A percentile compares a stretch with the other conserved stretches of the same genome.
phyloP scores from a whole-genome alignment of 2,888 invertebrate species.

The Netelia melanura region DNA sequence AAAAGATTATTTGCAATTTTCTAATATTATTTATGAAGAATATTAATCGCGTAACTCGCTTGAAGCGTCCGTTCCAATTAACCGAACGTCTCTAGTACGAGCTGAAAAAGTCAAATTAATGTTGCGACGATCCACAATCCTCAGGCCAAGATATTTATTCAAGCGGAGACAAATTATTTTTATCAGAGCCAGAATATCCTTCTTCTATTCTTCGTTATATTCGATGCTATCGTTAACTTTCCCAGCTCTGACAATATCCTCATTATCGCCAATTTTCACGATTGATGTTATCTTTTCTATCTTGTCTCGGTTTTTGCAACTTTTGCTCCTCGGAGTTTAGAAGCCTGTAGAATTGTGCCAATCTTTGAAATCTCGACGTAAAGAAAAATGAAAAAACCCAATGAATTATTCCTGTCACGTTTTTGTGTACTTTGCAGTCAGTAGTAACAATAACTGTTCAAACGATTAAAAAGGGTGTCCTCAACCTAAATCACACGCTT shows the following conservation, averaged over 20 bases:
- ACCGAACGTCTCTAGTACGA: slow-evolving; percentile 70
- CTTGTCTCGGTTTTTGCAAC: slow-evolving; percentile 13
- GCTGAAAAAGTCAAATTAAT: slow-evolving; percentile 72
- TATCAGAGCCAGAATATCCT: slow-evolving; percentile 55
- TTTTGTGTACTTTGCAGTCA: slow-evolving; percentile 40
- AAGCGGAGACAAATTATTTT: slow-evolving; percentile 74
- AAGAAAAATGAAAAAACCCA: neutral
- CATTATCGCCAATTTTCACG: neutral
- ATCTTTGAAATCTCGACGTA: neutral
- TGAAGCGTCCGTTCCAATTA: neutral
- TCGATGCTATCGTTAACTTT: neutral
- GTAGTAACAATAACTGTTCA: slow-evolving; percentile 50
- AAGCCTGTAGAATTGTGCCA: slow-evolving; percentile 1
- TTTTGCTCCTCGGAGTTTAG: slow-evolving; percentile 29
- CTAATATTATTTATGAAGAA: neutral
- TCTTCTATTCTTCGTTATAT: slow-evolving; percentile 10
- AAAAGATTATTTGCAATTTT: neutral
- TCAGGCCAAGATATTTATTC: slow-evolving; percentile 72
- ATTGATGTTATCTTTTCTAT: neutral
- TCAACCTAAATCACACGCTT: neutral
- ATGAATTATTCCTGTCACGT: slow-evolving; percentile 11
- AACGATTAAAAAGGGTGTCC: slow-evolving; percentile 51
- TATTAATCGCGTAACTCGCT: neutral
- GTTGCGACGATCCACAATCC: slow-evolving; percentile 72
- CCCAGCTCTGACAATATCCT: neutral